Evolutionary conservation across 2,888 invertebrate species (phyloP).

Genomic region (Timandra comae): DNA sequence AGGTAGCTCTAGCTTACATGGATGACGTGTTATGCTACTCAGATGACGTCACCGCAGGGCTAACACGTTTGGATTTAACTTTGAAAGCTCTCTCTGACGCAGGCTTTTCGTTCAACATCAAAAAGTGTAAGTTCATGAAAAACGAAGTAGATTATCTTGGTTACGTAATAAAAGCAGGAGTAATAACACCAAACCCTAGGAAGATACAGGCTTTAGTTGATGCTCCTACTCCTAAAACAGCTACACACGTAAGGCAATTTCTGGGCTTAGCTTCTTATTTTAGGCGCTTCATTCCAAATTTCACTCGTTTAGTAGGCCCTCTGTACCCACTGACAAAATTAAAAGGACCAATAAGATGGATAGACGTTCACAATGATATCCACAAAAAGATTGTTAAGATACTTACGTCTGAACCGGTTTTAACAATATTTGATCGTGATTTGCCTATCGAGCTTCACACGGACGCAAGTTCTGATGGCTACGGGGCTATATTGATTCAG

Average conservation of each 20-base stretch:
- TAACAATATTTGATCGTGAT: conserved; percentile 21
- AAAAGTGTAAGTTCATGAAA: too few relatives aligned
- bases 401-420: conserved; percentile 19
- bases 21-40: too few relatives aligned
- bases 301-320: conserved; percentile 15
- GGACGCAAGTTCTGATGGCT: conserved; percentile 24
- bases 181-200: too few relatives aligned
- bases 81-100: conserved; percentile 12
- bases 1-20: too few relatives aligned
- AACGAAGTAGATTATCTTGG: too few relatives aligned
- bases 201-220: too few relatives aligned
- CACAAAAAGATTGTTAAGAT: too few relatives aligned
- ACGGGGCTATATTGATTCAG: conserved; percentile 35
- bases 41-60: too few relatives aligned
- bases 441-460: too few relatives aligned
- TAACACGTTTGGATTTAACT: conserved; percentile 10
- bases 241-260: conserved; percentile 18
- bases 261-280: conserved; percentile 14
- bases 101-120: too few relatives aligned
- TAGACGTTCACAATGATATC: conserved; percentile 12
- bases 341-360: conserved; percentile 22
- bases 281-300: conserved; percentile 15
- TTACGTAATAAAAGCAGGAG: too few relatives aligned
- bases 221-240: too few relatives aligned
- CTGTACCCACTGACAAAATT: conserved; percentile 25